phyloP scores from a whole-genome alignment of 2,888 invertebrate species.

The Notodonta ziczac region DNA sequence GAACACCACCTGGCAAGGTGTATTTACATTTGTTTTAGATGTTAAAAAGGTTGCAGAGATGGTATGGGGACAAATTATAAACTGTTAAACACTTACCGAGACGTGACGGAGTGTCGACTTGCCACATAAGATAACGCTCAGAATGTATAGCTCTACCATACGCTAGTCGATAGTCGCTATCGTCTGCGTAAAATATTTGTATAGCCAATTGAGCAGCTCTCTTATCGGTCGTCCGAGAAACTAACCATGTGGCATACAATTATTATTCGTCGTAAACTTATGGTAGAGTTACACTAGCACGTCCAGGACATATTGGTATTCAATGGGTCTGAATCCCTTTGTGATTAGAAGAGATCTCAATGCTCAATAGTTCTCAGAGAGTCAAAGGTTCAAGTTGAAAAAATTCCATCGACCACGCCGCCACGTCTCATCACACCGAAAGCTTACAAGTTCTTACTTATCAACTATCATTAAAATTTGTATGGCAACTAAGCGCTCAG shows the following conservation, averaged over 20 bases:
- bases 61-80: constrained; percentile 23
- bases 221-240: no score
- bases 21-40: constrained; percentile 60
- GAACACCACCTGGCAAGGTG: constrained; percentile 47
- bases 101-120: constrained; percentile 33
- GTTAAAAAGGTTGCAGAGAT: constrained; percentile 27
- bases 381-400: no score
- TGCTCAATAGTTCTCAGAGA: no score
- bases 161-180: no score
- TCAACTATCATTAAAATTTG: constrained; percentile 75
- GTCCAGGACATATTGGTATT: no score
- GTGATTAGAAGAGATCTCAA: no score
- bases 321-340: no score
- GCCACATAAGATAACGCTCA: constrained; percentile 6
- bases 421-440: constrained; percentile 43
- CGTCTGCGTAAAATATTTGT: no score
- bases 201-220: no score
- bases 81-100: constrained; percentile 32
- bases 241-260: no score
- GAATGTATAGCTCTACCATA: not conserved
- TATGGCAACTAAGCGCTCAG: constrained; percentile 83
- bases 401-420: constrained; percentile 25
- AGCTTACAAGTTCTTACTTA: constrained; percentile 67
- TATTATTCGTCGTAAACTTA: no score
- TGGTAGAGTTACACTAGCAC: no score